A percentile compares a stretch with the other conserved stretches of the same genome.
Evolutionary conservation across 2,888 invertebrate species (phyloP).

Genomic region (Acronicta psi): DNA sequence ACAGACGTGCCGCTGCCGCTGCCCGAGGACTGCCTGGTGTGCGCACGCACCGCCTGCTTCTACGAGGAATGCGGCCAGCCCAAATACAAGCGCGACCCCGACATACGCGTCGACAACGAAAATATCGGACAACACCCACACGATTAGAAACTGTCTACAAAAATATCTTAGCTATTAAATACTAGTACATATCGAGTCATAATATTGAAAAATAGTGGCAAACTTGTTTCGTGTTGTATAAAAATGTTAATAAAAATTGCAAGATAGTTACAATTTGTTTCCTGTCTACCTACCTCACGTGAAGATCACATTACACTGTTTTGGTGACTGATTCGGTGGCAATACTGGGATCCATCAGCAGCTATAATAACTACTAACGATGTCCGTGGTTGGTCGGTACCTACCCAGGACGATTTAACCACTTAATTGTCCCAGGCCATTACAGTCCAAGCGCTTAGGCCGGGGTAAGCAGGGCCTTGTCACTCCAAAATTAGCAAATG

Average conservation of each 20-base stretch:
- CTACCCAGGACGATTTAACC: too few relatives aligned
- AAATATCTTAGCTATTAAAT: too few relatives aligned
- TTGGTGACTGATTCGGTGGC: too few relatives aligned
- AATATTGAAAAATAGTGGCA: conserved; percentile 11
- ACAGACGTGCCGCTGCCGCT: conserved; percentile 10
- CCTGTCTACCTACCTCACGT: not conserved
- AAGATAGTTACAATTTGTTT: conserved; percentile 14
- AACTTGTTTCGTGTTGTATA: conserved; percentile 32
- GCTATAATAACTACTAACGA: too few relatives aligned
- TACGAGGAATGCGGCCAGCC: conserved; percentile 44
- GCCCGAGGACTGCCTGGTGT: conserved; percentile 16
- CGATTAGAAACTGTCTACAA: conserved; percentile 9
- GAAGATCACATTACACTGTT: too few relatives aligned
- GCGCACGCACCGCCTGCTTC: conserved; percentile 17
- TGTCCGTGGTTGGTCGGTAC: too few relatives aligned
- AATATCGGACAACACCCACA: conserved; percentile 36
- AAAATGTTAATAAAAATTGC: conserved; percentile 41
- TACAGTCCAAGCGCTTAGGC: too few relatives aligned
- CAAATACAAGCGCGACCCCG: conserved; percentile 75
- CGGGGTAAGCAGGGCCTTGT: too few relatives aligned
- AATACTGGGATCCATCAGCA: too few relatives aligned
- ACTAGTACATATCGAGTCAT: conserved; percentile 4
- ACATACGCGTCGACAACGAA: conserved; percentile 58
- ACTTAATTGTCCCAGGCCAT: too few relatives aligned
- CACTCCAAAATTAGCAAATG: too few relatives aligned